Conservation (phyloP, 2,797 vertebrate species). For the Sebastes nivosus region DNA sequence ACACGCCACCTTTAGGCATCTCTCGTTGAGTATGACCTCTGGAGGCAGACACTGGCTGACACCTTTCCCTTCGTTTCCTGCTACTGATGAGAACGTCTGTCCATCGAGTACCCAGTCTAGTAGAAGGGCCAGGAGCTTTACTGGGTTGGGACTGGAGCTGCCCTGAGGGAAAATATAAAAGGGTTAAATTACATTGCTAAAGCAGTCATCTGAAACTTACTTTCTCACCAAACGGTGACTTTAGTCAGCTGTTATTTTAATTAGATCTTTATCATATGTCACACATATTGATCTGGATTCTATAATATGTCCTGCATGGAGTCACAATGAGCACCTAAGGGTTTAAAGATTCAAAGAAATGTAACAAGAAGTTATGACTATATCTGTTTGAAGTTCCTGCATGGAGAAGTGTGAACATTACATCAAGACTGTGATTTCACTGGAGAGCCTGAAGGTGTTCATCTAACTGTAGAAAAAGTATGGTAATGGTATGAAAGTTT, state of each 20-base stretch:
- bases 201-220: neutral
- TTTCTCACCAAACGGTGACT: neutral
- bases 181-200: neutral
- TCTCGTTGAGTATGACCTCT: constrained; percentile 77
- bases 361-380: neutral
- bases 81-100: constrained; percentile 67
- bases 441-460: neutral
- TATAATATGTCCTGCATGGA: neutral
- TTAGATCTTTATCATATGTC: neutral
- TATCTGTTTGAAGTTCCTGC: neutral
- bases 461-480: neutral
- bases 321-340: neutral
- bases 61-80: constrained; percentile 49
- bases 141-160: constrained; percentile 64
- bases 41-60: constrained; percentile 50
- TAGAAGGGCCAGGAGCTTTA: constrained; percentile 83
- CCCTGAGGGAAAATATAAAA: constrained; percentile 62
- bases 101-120: constrained; percentile 89
- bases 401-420: neutral
- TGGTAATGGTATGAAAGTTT: neutral
- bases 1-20: constrained; percentile 85
- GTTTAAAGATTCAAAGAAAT: neutral
- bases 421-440: neutral
- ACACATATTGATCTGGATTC: neutral
- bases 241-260: neutral